Percentiles rank a stretch among this genome's conserved stretches.
These are phyloP conservation scores for Gallinago media DNA, from an alignment of 2,113 vertebrate species.

Conservation along the genomic window DNA sequence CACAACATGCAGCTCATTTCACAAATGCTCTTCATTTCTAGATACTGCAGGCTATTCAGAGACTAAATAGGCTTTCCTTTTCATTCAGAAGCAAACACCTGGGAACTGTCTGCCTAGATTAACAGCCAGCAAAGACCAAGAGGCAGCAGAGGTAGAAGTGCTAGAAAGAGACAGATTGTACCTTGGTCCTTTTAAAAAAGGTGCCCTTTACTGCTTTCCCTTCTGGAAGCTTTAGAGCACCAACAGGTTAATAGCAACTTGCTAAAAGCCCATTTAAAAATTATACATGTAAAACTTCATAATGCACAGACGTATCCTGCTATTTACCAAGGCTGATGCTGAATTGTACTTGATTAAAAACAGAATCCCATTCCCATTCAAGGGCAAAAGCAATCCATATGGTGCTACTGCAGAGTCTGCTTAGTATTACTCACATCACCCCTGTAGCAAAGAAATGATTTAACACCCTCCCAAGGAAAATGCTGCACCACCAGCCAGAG, in stretches of 20 bases:
- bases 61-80: neutral
- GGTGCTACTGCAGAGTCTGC: constrained; percentile 32
- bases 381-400: constrained; percentile 42
- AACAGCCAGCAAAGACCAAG: neutral
- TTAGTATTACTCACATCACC: constrained; percentile 49
- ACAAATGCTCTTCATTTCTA: neutral
- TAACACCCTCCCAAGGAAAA: constrained; percentile 16
- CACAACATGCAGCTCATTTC: neutral
- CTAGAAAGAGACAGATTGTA: neutral
- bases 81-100: neutral
- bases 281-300: neutral
- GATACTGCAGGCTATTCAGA: neutral
- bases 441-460: constrained; percentile 22
- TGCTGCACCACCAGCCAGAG: constrained; percentile 11
- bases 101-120: neutral
- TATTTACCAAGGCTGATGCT: neutral
- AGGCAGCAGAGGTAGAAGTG: neutral
- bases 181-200: neutral
- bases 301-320: neutral
- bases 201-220: neutral
- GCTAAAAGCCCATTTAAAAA: neutral
- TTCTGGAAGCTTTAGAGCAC: neutral
- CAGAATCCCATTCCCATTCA: constrained; percentile 34
- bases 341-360: constrained; percentile 40
- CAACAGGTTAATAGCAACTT: neutral